phyloP scores from a whole-genome alignment of 2,888 invertebrate genomes.

The Lasioglossum lativentre region DNA sequence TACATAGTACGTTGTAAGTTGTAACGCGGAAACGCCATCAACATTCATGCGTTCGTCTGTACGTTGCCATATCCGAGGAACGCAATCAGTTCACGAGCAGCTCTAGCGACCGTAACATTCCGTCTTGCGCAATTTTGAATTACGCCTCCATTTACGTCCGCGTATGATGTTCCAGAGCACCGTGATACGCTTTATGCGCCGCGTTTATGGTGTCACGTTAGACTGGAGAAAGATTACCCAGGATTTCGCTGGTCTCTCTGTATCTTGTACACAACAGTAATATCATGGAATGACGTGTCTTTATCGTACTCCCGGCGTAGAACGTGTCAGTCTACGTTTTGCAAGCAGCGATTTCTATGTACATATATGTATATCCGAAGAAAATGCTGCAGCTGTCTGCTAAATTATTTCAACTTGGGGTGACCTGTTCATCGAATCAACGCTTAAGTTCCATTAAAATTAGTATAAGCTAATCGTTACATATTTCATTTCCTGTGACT shows the following conservation, averaged over 20 bases:
- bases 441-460: too few relatives aligned
- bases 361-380: too few relatives aligned
- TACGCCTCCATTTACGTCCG: conserved; percentile 62
- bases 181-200: conserved; percentile 57
- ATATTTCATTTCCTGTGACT: too few relatives aligned
- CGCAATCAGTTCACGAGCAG: conserved; percentile 62
- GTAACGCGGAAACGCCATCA: conserved; percentile 13
- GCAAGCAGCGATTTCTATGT: not conserved
- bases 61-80: conserved; percentile 33
- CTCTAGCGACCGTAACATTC: conserved; percentile 50
- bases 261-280: conserved; percentile 36
- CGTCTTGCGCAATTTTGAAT: conserved; percentile 67
- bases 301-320: not conserved
- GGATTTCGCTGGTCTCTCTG: conserved; percentile 35
- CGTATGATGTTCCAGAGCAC: conserved; percentile 54
- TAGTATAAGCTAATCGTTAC: too few relatives aligned
- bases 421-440: not conserved
- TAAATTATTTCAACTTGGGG: not conserved
- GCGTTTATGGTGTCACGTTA: conserved; percentile 64
- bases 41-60: conserved; percentile 32
- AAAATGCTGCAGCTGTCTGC: not conserved
- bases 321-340: not conserved
- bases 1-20: conserved; percentile 11
- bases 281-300: conserved; percentile 4
- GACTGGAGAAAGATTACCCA: conserved; percentile 55